Conservation (phyloP, 2,113 vertebrate genomes). For the Origma solitaria region DNA sequence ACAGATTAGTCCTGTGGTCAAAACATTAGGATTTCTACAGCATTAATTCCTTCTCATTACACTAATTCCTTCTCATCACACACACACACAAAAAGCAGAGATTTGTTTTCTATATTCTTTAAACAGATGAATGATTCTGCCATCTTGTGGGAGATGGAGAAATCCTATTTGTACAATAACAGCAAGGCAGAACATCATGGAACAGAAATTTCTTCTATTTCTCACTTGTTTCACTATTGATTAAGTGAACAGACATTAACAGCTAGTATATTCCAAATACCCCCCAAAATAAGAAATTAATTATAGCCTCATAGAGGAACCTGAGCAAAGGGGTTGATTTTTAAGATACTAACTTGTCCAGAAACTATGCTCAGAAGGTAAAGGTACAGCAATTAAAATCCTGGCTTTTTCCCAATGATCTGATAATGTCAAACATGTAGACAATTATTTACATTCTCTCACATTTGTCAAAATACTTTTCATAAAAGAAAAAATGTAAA, state of each 20-base stretch:
- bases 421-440: not conserved
- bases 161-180: not conserved
- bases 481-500: not conserved
- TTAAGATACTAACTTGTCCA: not conserved
- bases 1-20: not conserved
- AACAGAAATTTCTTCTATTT: not conserved
- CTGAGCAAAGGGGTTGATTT: not conserved
- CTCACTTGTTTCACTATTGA: not conserved
- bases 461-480: not conserved
- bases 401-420: not conserved
- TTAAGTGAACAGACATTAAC: not conserved
- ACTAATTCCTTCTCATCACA: not conserved
- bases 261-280: not conserved
- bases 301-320: not conserved
- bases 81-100: not conserved
- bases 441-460: not conserved
- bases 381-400: not conserved
- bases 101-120: not conserved
- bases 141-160: conserved; percentile 56
- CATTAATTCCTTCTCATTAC: not conserved
- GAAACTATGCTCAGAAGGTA: not conserved
- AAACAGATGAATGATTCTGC: conserved; percentile 49
- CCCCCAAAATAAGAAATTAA: not conserved
- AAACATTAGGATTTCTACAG: not conserved
- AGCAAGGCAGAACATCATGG: not conserved